Base-by-base conservation (phyloP, 2,888 invertebrate genomes). In the Pandemis corylana region DNA sequence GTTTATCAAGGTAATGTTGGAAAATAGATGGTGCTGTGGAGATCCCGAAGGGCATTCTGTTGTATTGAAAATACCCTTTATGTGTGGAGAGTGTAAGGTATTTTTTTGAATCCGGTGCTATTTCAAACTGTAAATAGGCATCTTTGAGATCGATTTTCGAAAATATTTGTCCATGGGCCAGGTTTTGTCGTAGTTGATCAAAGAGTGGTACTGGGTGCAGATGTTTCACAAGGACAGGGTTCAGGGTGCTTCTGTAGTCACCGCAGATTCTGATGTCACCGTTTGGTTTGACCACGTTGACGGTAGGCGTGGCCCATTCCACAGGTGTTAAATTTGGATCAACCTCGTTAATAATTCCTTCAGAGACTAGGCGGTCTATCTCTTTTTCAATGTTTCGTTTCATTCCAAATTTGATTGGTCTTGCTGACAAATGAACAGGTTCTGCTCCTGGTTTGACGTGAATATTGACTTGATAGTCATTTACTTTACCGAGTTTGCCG, bases 141-240 rank as follows among this genome's bases (percentile, higher is more conserved):
- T 41, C n/a, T 13, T 42, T 62, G 4, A 44, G 46, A n/a, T 71
- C 42, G 13, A 64, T 71, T 51, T 68, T 68, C 15, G 68, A 68
- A 59, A 64, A 64, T 56, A 56, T 44, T 10, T 44, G 28, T 2
- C 64, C 64, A 28, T 51, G 13, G 20, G 63, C 69, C 9, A 76
- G 28, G 2, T 71, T 73, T 41, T 71, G 72, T 64, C 72, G 51
- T 28, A 73, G 12, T 49, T 76, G 77, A 12, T 77, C 77, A 56
- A 77, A 77, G 15, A 75, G 68, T 61, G 74, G 74, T 7, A 76
- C 71, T 13, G 75, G 72, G 44, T 77, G 77, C 20, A 53, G 9
- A 44, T 71, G 71, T 67, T 64, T 74, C 10, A 61, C 49, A 28
- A 70, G 41, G 7, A 70, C 70, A 72, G 59, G 70, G 56, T 76